Base-by-base conservation (phyloP, 2,797 vertebrate genomes). In the Botia almorhae region DNA sequence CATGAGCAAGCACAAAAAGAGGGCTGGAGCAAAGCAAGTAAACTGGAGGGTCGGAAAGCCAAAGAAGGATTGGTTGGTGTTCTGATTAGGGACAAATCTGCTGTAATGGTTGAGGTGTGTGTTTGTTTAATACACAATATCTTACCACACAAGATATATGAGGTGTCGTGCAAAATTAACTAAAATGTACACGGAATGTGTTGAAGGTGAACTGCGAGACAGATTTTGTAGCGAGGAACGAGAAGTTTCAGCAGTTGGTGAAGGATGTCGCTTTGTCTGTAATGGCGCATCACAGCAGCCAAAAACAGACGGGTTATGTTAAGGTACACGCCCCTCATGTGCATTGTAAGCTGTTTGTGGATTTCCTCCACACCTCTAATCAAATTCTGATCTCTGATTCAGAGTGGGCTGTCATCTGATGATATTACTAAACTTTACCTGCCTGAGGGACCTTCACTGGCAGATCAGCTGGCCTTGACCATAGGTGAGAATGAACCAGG, bases 171-270 rank as follows among this genome's bases (percentile, higher is more conserved):
- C 58, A 17, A n/a, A n/a, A 7, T 14, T 13, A 70, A 50, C 23
- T 11, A 50, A 51, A 63, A 78, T 78, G 26, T 51, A 12, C 46
- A 10, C 39, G 84, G n/a, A 84, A 79, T 74, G 8, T 71, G 3
- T 67, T 84, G 74, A 82, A 98, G 96, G 96, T 98, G 26, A 98
- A 97, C 87, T 98, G 96, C 84, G 96, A 98, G 89, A 97, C 96
- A 0, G 96, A 97, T 89, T 98, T 98, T 86, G 96, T 98, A 64
- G 95, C 96, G 26, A 94, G 94, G 69, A 98, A 96, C 86, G 90
- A 94, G 67, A 95, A 91, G 83, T 98, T 98, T 88, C 96, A 97
- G 46, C 92, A 96, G 84, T 88, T 98, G 87, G 95, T 98, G 19
- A 94, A 94, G 81, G 93, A 96, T 63, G 95, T 94, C 1, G 93